phyloP scores from a whole-genome alignment of 2,888 invertebrate genomes.

The Gari tellinella region DNA sequence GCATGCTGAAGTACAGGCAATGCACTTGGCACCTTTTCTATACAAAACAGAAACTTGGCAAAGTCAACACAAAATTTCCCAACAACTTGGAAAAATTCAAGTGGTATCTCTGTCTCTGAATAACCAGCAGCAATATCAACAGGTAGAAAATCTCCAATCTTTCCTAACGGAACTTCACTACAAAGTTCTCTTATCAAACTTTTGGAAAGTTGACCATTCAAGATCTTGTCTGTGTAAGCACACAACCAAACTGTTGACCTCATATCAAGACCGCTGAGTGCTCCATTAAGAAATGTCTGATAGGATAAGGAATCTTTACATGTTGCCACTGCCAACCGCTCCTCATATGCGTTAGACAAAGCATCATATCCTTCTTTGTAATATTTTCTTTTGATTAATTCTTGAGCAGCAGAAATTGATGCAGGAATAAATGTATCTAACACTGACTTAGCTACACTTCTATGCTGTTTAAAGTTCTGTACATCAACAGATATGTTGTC shows the following conservation, averaged over 20 bases:
- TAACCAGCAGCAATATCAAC: slow-evolving; percentile 34
- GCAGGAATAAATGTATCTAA: slow-evolving; percentile 53
- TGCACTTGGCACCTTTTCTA: slow-evolving; percentile 35
- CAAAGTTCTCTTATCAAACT: slow-evolving; percentile 46
- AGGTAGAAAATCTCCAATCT: slow-evolving; percentile 46
- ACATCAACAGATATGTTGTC: slow-evolving; percentile 40
- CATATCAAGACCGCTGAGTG: slow-evolving; percentile 30
- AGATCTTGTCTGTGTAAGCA: slow-evolving; percentile 52
- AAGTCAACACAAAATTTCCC: slow-evolving; percentile 50
- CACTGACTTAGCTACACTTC: slow-evolving; percentile 34
- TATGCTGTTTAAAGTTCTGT: slow-evolving; percentile 27
- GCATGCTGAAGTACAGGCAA: slow-evolving; percentile 36
- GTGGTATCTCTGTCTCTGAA: slow-evolving; percentile 46
- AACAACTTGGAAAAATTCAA: slow-evolving; percentile 13
- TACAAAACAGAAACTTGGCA: slow-evolving; percentile 39
- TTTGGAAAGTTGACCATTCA: slow-evolving; percentile 55
- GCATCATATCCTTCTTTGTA: slow-evolving; percentile 47
- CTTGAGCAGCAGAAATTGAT: slow-evolving; percentile 43
- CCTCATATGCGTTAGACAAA: slow-evolving; percentile 58
- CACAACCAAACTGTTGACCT: slow-evolving; percentile 55
- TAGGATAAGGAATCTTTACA: slow-evolving; percentile 62
- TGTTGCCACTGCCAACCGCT: slow-evolving; percentile 55
- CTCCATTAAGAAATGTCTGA: slow-evolving; percentile 50
- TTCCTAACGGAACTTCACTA: slow-evolving; percentile 25
- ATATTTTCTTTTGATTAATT: slow-evolving; percentile 17